phyloP scores from a whole-genome alignment of 2,888 invertebrate genomes.

The Atrina japonica region DNA sequence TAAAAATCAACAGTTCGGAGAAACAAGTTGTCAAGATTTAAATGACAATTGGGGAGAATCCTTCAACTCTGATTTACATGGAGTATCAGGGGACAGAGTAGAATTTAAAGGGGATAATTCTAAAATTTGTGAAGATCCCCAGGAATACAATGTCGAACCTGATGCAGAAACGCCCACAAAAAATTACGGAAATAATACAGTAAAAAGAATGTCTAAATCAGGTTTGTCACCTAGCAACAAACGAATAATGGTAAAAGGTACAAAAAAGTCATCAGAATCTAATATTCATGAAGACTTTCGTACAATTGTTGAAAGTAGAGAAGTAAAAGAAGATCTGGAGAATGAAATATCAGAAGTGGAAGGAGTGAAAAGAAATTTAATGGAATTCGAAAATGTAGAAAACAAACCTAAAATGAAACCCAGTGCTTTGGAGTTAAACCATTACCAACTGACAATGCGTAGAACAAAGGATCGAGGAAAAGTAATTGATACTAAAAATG shows the following conservation, averaged over 20 bases:
- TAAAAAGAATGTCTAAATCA: conserved; percentile 40
- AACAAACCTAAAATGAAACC: conserved; percentile 12
- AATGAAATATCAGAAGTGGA: background rate
- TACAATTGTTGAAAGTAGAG: background rate
- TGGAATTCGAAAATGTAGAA: background rate
- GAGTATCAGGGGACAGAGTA: too few relatives aligned
- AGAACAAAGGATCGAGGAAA: conserved; percentile 11
- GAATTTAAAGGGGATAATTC: too few relatives aligned
- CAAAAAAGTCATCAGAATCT: conserved; percentile 1
- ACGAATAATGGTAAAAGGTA: conserved; percentile 5
- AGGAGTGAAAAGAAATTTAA: conserved; percentile 3
- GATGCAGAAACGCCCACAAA: conserved; percentile 47
- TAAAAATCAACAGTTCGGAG: too few relatives aligned
- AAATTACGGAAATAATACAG: conserved; percentile 21
- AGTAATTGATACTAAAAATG: conserved; percentile 37
- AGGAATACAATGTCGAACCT: background rate
- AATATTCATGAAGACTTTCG: background rate
- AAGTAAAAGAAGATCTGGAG: conserved; percentile 2
- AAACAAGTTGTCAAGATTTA: too few relatives aligned
- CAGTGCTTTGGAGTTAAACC: conserved; percentile 22
- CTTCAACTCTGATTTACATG: too few relatives aligned
- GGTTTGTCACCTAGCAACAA: conserved; percentile 36
- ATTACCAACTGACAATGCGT: conserved; percentile 27
- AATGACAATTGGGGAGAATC: too few relatives aligned
- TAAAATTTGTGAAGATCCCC: background rate